Conservation (phyloP, 2,888 invertebrate genomes). For the Chaitophorus viminalis region DNA sequence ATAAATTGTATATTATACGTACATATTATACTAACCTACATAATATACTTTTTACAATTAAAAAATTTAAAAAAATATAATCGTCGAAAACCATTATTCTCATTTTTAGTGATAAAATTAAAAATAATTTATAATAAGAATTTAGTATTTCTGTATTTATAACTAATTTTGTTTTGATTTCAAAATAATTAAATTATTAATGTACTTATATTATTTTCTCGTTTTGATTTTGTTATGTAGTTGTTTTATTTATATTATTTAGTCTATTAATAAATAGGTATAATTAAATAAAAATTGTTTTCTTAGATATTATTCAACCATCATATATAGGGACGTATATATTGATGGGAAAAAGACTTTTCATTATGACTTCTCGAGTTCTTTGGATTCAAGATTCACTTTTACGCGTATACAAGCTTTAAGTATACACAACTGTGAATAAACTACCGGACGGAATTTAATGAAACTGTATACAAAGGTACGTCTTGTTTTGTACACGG, state of each 20-base stretch:
- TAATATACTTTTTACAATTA: too few species aligned
- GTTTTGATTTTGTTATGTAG: background rate
- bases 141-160: too few species aligned
- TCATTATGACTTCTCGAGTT: conserved; percentile 6
- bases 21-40: too few species aligned
- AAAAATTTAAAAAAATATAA: background rate
- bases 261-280: background rate
- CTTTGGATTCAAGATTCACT: conserved; percentile 14
- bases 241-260: background rate
- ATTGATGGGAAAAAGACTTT: background rate
- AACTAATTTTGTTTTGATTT: too few species aligned
- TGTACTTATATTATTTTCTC: background rate
- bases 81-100: background rate
- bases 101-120: background rate
- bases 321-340: background rate
- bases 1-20: too few species aligned
- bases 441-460: background rate
- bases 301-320: background rate
- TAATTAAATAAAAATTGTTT: background rate
- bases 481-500: background rate
- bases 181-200: background rate
- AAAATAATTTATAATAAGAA: background rate
- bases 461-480: conserved; percentile 17
- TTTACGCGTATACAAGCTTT: background rate
- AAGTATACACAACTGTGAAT: background rate